Percentiles rank a stretch among this genome's conserved stretches.
Conservation (phyloP, 1,140 invertebrate genomes). For the Penaeus japonicus region DNA sequence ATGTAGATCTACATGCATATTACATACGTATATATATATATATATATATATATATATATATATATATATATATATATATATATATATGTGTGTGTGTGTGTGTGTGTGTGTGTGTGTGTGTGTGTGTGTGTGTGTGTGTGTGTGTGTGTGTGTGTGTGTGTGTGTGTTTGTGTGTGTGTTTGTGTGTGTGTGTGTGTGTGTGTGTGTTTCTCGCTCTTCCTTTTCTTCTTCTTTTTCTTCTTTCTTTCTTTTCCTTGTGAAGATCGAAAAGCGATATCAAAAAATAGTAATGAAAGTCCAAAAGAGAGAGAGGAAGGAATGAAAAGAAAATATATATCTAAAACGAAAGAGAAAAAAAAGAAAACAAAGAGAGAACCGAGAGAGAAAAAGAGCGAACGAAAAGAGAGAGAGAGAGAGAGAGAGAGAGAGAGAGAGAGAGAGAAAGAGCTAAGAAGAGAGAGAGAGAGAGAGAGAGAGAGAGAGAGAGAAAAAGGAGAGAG, state of each 20-base stretch:
- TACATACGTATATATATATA: constrained; percentile 14
- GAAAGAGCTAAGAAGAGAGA: constrained; percentile 11
- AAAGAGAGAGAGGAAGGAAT: too few species aligned
- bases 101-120: background rate
- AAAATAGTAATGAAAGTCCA: too few species aligned
- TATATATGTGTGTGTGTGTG: constrained; percentile 13
- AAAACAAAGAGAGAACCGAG: too few species aligned
- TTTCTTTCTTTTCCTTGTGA: too few species aligned
- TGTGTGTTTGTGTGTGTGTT: too few species aligned
- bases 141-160: background rate
- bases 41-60: constrained; percentile 15
- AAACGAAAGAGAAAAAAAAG: too few species aligned
- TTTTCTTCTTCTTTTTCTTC: too few species aligned
- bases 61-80: constrained; percentile 18
- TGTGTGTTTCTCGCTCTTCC: too few species aligned
- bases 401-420: background rate
- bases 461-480: constrained; percentile 14
- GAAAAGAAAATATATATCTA: too few species aligned
- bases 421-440: constrained; percentile 3
- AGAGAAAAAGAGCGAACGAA: too few species aligned
- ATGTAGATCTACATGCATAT: background rate
- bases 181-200: too few species aligned
- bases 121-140: background rate
- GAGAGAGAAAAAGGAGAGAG: background rate
- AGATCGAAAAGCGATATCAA: too few species aligned